Evolutionary conservation across 2,888 invertebrate genomes (phyloP), one percentile per base, ranked within the genome.

Genomic region (Liposcelis brunnea): DNA sequence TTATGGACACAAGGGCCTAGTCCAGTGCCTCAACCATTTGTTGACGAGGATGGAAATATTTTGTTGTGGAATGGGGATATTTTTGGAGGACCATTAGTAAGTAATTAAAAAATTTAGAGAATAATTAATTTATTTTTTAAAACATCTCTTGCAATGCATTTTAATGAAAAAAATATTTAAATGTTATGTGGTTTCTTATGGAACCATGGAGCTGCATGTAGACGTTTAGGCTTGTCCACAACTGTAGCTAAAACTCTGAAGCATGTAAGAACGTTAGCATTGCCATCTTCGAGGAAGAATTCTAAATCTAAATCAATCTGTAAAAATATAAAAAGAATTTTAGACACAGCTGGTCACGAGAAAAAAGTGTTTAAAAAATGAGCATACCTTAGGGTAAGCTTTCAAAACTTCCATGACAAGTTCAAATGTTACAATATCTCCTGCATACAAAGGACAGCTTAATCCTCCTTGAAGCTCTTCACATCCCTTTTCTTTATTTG

Each of bases 11-110:
- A 91, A 65, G 93, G 93, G 2, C 48, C 52, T 1, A 46, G 60
- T 14, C 56, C 76, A 2, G 69, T 70, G 2, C 53, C 55, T 26
- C 94, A 94, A 59, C 94, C 94, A 1, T 52, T 67, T 10, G 44
- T 71, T 19, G 69, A 74, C 58, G 61, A 63, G 8, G 59, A 68
- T 32, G 66, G 70, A 18, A 77, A 81, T 50, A 59, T 80, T 45
- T 66, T 94, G 46, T 61, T 90, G 16, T 90, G 82, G 69, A 94
- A 94, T 68, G 94, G 93, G 21, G 93, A 95, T 64, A 72, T 89
- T 52, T 93, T 81, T 64, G 74, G 66, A 50, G 70, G 69, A 33
- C 51, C 58, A 34, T 52, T 67, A 56, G 69, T 70, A 52, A 50
- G 49, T 48, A 18, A 10, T n/a, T n/a, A n/a, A n/a, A n/a, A n/a